phyloP scores from a whole-genome alignment of 2,888 invertebrate species.

The Polymixis lichenea region DNA sequence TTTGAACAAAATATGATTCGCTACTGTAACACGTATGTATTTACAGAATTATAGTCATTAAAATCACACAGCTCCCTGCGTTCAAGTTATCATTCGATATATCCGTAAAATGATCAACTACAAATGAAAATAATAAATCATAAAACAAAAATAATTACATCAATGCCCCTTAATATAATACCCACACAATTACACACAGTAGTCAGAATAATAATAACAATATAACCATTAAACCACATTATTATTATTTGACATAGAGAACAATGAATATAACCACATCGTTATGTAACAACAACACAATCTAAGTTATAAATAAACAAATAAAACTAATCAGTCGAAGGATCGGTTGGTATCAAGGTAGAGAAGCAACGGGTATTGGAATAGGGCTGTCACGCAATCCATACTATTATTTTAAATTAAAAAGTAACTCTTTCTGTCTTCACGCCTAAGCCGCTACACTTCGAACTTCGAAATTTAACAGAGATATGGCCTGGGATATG shows the following conservation, averaged over 20 bases:
- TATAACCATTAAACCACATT: conserved; percentile 38
- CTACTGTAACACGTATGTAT: too few relatives aligned
- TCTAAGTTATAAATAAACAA: conserved; percentile 74
- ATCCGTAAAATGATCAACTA: background rate
- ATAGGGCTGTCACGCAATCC: conserved; percentile 47
- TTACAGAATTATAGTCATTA: too few relatives aligned
- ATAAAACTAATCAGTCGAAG: conserved; percentile 67
- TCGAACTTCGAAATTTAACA: too few relatives aligned
- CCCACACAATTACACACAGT: conserved; percentile 10
- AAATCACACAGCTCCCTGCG: too few relatives aligned
- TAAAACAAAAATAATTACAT: conserved; percentile 28
- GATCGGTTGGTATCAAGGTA: conserved; percentile 45
- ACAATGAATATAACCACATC: conserved; percentile 49
- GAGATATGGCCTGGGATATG: too few relatives aligned
- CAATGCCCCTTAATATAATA: conserved; percentile 23
- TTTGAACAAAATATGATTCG: too few relatives aligned
- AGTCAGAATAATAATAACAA: conserved; percentile 25
- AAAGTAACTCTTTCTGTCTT: too few relatives aligned
- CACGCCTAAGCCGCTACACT: too few relatives aligned
- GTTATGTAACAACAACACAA: conserved; percentile 62
- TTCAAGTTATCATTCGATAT: background rate
- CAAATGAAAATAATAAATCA: conserved; percentile 8
- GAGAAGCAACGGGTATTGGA: conserved; percentile 17
- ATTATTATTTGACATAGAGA: conserved; percentile 52
- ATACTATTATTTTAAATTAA: too few relatives aligned